phyloP scores from a whole-genome alignment of 2,888 invertebrate species.

The Meiosimyza decipiens region DNA sequence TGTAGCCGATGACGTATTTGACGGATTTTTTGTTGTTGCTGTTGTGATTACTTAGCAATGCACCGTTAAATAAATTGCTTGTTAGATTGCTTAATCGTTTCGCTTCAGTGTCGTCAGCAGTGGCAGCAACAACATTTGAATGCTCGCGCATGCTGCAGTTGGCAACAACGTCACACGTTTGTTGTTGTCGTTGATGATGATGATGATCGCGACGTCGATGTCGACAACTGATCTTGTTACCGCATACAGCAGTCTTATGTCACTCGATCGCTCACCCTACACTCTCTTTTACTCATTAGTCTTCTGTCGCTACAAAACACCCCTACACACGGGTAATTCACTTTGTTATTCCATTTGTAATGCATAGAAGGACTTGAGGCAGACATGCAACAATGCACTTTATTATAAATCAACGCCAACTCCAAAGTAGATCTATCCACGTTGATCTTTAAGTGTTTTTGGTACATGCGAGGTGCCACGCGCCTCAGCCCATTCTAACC shows the following conservation, averaged over 20 bases:
- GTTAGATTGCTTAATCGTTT: constrained; percentile 39
- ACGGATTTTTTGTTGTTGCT: not conserved
- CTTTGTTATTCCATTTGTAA: too few relatives aligned
- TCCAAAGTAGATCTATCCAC: too few relatives aligned
- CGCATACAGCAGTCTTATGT: not conserved
- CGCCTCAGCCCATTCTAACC: too few relatives aligned
- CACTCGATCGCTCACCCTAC: not conserved
- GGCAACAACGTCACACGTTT: constrained; percentile 17
- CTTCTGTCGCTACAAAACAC: not conserved
- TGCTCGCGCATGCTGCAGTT: constrained; percentile 4
- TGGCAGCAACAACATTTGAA: constrained; percentile 12
- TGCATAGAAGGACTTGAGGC: too few relatives aligned
- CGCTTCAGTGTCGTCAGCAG: constrained; percentile 25
- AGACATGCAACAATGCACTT: too few relatives aligned
- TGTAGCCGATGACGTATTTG: constrained; percentile 7
- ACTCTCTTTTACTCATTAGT: not conserved
- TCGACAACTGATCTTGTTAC: constrained; percentile 25
- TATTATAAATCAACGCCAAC: too few relatives aligned
- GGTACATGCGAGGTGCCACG: too few relatives aligned
- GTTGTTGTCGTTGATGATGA: too few relatives aligned
- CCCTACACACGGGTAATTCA: too few relatives aligned
- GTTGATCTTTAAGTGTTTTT: too few relatives aligned
- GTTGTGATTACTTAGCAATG: not conserved
- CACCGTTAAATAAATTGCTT: constrained; percentile 37
- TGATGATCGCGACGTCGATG: not conserved